A percentile compares a stretch with the other conserved stretches of the same genome.
These are phyloP conservation scores for Leptoteleia sp. DNA, from an alignment of 1,140 invertebrate species.

Conservation along the genomic window DNA sequence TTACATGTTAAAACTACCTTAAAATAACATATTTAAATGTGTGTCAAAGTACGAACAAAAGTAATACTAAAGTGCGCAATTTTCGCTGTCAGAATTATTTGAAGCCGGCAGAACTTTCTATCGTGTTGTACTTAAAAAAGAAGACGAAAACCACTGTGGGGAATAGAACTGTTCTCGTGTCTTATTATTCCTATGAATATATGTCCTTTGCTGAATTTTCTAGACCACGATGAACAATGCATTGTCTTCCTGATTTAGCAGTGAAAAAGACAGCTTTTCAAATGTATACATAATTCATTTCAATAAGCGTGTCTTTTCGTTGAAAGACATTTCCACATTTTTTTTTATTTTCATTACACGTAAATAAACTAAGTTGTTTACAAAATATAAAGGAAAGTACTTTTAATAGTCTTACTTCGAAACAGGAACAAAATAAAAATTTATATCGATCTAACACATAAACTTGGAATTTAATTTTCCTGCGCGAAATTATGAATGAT, in stretches of 20 bases:
- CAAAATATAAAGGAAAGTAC: too few relatives aligned
- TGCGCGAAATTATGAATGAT: too few relatives aligned
- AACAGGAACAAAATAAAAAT: too few relatives aligned
- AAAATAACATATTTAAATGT: conserved; percentile 7
- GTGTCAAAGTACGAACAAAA: not conserved
- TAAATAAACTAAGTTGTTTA: too few relatives aligned
- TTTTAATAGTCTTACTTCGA: too few relatives aligned
- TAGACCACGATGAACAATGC: conserved; percentile 10
- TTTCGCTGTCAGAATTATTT: conserved; percentile 3
- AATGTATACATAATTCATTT: conserved; percentile 10
- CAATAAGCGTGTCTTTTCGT: not conserved
- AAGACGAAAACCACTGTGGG: conserved; percentile 9
- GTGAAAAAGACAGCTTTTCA: conserved; percentile 9
- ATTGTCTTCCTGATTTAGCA: conserved; percentile 12
- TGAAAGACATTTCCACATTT: not conserved
- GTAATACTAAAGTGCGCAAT: conserved; percentile 7
- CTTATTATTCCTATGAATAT: conserved; percentile 9
- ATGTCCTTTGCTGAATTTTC: conserved; percentile 14
- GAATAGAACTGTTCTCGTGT: conserved; percentile 12
- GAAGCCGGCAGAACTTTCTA: conserved; percentile 12
- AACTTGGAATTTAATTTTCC: too few relatives aligned
- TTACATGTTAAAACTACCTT: not conserved
- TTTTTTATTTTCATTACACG: too few relatives aligned
- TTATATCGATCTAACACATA: too few relatives aligned
- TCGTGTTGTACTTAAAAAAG: not conserved